phyloP scores from a whole-genome alignment of 1,140 invertebrate genomes.

The Coenobita brevimanus region DNA sequence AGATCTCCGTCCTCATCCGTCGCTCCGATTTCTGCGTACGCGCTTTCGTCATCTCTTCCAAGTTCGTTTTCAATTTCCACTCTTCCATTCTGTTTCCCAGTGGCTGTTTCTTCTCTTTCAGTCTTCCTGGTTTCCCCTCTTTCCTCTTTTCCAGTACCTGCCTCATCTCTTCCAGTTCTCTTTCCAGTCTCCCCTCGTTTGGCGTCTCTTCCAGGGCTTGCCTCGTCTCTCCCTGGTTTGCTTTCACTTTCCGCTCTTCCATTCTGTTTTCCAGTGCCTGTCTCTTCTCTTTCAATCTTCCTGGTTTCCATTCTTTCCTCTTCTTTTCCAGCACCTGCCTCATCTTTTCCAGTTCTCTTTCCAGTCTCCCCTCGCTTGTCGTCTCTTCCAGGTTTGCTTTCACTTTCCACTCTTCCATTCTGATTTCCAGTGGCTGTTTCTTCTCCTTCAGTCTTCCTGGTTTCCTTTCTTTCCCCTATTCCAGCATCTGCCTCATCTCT shows the following conservation, averaged over 20 bases:
- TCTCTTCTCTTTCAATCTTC: background rate
- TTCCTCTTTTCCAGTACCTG: background rate
- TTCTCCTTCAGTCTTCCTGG: background rate
- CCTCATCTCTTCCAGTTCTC: background rate
- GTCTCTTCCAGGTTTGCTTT: too few relatives aligned
- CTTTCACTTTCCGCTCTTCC: too few relatives aligned
- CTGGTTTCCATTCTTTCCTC: background rate
- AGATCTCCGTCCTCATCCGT: background rate
- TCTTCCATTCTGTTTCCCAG: background rate
- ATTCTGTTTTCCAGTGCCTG: too few relatives aligned
- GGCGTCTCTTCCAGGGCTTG: background rate
- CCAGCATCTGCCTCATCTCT: background rate
- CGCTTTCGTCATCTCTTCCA: background rate
- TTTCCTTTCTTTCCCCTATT: background rate
- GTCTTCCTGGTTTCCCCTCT: background rate
- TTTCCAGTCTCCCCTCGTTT: background rate
- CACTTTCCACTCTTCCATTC: background rate
- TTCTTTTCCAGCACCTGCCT: background rate
- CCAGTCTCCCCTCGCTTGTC: background rate
- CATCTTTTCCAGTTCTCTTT: background rate
- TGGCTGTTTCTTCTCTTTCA: background rate
- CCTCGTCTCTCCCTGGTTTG: too few relatives aligned
- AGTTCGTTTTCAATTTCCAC: background rate
- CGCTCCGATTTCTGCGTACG: background rate
- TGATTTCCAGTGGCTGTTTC: background rate